Base-by-base conservation (phyloP, 2,113 vertebrate genomes). In the Brachionichthys hirsutus region DNA sequence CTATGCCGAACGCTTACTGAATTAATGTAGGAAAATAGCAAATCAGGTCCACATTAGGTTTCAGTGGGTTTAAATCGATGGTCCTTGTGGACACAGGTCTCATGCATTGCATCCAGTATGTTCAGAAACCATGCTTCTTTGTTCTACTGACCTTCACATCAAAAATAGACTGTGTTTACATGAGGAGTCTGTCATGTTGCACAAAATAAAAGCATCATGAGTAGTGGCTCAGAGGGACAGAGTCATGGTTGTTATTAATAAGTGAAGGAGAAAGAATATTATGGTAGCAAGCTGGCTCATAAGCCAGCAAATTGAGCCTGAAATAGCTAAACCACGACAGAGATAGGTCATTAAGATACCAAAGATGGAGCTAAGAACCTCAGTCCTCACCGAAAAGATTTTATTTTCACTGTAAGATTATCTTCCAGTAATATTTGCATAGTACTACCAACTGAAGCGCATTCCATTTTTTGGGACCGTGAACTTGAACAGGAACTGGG, bases 291-390 rank as follows among this genome's bases (percentile, higher is more conserved):
- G 66, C 73, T 62, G 83, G 77, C 85, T 87, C 82, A 82, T 84
- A 78, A 85, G 80, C 80, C 77, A 85, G 82, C 78, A 83, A 87
- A 87, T 82, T 84, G 84, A 79, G 82, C 81, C 72, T 75, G 74
- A 60, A 81, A 83, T 67, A 75, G 77, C 54, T 57, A 76, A 82
- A 81, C 68, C 69, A 75, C 64, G 77, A 77, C 70, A 77, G 75
- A 83, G 78, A 82, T 70, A 71, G 66, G 67, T 80, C 77, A 85
- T 87, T 82, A 86, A 67, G 67, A 85, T 76, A 62, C 75, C 35
- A 54, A 64, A 67, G 65, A 64, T 62, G 67, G 43, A 82, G 67
- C 44, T 49, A 48, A 73, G 55, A 66, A 70, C 62, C 42, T 47
- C 53, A 67, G 24, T 43, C 50, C 30, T 56, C 3, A 47, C 12